These are phyloP conservation scores for Haliaeetus leucogaster DNA, from an alignment of 2,113 vertebrate genomes.

Conservation along the genomic window DNA sequence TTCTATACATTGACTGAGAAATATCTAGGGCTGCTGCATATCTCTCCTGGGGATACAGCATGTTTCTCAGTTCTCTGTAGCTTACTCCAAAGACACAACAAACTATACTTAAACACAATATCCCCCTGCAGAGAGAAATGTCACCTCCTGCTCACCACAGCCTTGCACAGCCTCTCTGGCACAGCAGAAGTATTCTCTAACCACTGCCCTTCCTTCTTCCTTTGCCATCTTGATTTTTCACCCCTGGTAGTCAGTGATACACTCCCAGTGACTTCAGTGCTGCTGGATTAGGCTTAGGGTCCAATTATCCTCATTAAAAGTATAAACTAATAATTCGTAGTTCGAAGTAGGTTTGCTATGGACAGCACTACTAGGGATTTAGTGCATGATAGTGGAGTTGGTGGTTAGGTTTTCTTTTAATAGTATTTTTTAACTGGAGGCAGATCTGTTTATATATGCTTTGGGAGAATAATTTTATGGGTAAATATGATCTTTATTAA, in stretches of 20 bases:
- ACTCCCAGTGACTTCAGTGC: not conserved
- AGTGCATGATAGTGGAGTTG: not conserved
- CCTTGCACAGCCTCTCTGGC: not conserved
- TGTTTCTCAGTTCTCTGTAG: not conserved
- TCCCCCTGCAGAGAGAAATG: not conserved
- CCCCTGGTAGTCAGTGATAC: not conserved
- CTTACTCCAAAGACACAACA: not conserved
- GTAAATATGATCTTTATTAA: conserved; percentile 38
- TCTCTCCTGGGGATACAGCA: not conserved
- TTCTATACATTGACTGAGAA: fast-evolving
- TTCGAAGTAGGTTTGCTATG: not conserved
- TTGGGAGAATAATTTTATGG: conserved; percentile 25
- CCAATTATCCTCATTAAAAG: not conserved
- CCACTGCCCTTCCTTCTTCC: not conserved
- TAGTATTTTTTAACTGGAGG: conserved; percentile 12
- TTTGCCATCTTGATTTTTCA: not conserved
- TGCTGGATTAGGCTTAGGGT: not conserved
- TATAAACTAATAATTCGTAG: not conserved
- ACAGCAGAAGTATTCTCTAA: not conserved
- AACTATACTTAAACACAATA: not conserved
- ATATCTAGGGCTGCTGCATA: not conserved
- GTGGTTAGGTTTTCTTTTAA: not conserved
- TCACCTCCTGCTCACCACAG: fast-evolving
- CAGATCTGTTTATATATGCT: conserved; percentile 5
- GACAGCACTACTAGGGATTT: not conserved